phyloP scores from a whole-genome alignment of 2,888 invertebrate genomes.

The Caenorhabditis sp. region DNA sequence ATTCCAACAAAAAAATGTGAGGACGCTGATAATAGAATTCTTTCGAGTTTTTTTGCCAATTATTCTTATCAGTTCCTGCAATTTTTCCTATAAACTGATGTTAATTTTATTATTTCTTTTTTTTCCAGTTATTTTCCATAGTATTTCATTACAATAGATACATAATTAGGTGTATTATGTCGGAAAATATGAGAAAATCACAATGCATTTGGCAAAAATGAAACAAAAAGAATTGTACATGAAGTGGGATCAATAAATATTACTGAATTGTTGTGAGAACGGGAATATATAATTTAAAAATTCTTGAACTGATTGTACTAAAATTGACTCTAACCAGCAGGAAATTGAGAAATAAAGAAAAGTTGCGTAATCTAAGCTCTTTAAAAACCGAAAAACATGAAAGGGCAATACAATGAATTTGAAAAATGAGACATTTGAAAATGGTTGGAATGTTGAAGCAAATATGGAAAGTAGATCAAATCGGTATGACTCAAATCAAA shows the following conservation, averaged over 20 bases:
- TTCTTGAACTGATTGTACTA: neutral
- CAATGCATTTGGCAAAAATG: neutral
- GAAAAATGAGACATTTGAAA: constrained; percentile 3
- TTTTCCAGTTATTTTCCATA: neutral
- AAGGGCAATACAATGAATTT: constrained; percentile 3
- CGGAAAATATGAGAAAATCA: neutral
- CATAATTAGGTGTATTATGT: neutral
- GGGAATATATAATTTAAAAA: neutral
- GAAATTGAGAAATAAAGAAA: neutral
- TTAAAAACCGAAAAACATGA: constrained; percentile 26
- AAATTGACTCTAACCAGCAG: constrained; percentile 1
- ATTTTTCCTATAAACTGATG: neutral
- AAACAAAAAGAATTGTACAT: neutral
- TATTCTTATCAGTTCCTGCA: neutral
- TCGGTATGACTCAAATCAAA: constrained; percentile 30
- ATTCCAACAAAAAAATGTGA: neutral
- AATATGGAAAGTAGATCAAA: constrained; percentile 18
- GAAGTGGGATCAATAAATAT: neutral
- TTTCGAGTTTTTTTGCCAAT: neutral
- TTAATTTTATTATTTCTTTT: neutral
- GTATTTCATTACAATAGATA: neutral
- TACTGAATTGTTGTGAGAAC: neutral
- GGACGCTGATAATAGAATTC: neutral
- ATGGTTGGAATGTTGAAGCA: constrained; percentile 34
- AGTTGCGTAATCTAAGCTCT: constrained; percentile 34